Evolutionary conservation across 2,113 vertebrate species (phyloP).

Genomic region (Urocolius indicus): DNA sequence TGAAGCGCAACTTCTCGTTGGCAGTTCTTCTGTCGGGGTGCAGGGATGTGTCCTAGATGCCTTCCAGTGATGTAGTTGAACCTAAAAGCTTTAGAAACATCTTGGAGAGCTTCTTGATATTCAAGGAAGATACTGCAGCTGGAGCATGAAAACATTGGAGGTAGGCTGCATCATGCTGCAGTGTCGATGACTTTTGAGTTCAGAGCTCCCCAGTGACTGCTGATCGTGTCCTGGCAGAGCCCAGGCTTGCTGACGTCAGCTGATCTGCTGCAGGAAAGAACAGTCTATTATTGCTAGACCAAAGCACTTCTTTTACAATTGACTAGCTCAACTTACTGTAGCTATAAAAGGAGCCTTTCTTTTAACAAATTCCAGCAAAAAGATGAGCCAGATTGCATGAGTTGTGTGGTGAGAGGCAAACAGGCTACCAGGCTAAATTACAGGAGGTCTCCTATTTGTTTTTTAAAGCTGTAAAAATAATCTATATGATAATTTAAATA

Average conservation of each 20-base stretch:
- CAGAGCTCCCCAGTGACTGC: conserved; percentile 45
- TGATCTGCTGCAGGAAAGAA: conserved; percentile 76
- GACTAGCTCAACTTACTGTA: conserved; percentile 77
- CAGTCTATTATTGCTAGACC: conserved; percentile 81
- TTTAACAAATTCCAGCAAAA: conserved; percentile 66
- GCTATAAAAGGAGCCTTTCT: conserved; percentile 80
- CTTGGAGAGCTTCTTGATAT: not conserved
- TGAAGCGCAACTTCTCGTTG: rapidly evolving
- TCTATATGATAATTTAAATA: not conserved
- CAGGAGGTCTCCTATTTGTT: not conserved
- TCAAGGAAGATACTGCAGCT: not conserved
- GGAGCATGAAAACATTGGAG: not conserved
- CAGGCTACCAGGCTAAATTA: not conserved
- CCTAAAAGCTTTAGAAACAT: not conserved
- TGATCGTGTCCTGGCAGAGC: conserved; percentile 66
- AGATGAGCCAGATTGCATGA: conserved; percentile 28
- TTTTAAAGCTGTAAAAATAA: not conserved
- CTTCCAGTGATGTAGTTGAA: not conserved
- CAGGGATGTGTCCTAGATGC: not conserved
- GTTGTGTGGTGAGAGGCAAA: conserved; percentile 13
- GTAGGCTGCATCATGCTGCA: conserved; percentile 39
- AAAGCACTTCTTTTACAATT: conserved; percentile 81
- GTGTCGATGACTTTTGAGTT: conserved; percentile 22
- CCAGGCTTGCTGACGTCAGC: conserved; percentile 70
- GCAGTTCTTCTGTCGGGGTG: rapidly evolving